phyloP scores from a whole-genome alignment of 1,140 invertebrate species.

The Heliconius congener region DNA sequence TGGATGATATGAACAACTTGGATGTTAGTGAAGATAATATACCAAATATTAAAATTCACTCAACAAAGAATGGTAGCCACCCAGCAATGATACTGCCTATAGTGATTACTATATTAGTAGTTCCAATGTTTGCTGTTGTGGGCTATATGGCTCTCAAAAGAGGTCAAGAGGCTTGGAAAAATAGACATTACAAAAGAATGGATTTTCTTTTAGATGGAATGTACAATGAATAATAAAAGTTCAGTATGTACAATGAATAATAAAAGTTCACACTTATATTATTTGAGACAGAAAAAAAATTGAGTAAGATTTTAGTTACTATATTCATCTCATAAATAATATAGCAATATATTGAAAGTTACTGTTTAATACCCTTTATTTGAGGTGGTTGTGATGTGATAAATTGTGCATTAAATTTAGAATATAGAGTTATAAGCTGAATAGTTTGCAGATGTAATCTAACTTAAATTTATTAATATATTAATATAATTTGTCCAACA shows the following conservation, averaged over 20 bases:
- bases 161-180: constrained; percentile 88
- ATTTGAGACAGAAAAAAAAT: background rate
- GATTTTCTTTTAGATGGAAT: constrained; percentile 91
- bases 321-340: constrained; percentile 8
- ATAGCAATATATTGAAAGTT: constrained; percentile 11
- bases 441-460: constrained; percentile 6
- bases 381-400: constrained; percentile 10
- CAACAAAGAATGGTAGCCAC: constrained; percentile 52
- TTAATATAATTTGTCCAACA: background rate
- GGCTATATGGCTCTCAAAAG: constrained; percentile 84
- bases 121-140: constrained; percentile 84
- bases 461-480: background rate
- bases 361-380: constrained; percentile 4
- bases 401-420: constrained; percentile 15
- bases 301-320: background rate
- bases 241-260: constrained; percentile 88
- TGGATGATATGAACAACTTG: constrained; percentile 42
- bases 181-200: constrained; percentile 89
- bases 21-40: constrained; percentile 38
- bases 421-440: background rate
- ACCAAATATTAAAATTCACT: constrained; percentile 41
- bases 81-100: constrained; percentile 85
- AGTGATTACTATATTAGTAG: constrained; percentile 84
- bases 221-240: constrained; percentile 85
- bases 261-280: background rate